Percentiles rank a stretch among this genome's conserved stretches.
These are phyloP conservation scores for Amiota minor DNA, from an alignment of 2,888 invertebrate species.

Conservation along the genomic window DNA sequence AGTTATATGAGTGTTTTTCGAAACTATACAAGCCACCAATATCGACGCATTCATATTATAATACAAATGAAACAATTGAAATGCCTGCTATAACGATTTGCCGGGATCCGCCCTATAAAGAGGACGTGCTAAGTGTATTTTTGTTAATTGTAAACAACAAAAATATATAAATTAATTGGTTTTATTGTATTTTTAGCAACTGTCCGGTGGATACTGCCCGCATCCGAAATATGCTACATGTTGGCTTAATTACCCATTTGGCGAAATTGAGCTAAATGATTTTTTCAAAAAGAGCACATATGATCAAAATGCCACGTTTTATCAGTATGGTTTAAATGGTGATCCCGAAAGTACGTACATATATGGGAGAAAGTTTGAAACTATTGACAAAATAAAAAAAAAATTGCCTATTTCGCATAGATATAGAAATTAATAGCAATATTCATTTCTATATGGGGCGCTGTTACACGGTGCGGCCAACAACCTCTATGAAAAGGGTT, in stretches of 20 bases:
- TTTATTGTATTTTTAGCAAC: slow-evolving; percentile 38
- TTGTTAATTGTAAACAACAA: background rate
- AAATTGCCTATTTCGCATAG: slow-evolving; percentile 62
- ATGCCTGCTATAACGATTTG: slow-evolving; percentile 83
- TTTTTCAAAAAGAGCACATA: slow-evolving; percentile 79
- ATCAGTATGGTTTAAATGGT: slow-evolving; percentile 75
- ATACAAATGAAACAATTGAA: slow-evolving; percentile 78
- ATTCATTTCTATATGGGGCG: slow-evolving; percentile 77
- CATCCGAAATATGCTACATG: slow-evolving; percentile 76
- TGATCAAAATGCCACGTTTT: slow-evolving; percentile 75
- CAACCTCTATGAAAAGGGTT: slow-evolving; percentile 72
- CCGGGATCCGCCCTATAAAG: slow-evolving; percentile 79
- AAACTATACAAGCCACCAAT: slow-evolving; percentile 79
- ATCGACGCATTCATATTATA: slow-evolving; percentile 80
- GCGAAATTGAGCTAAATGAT: slow-evolving; percentile 75
- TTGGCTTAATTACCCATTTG: slow-evolving; percentile 78
- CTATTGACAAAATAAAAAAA: no score
- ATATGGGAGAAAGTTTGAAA: no score
- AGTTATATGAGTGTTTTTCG: slow-evolving; percentile 77
- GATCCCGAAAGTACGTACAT: slow-evolving; percentile 74
- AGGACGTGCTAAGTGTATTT: slow-evolving; percentile 76
- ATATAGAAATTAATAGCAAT: slow-evolving; percentile 74
- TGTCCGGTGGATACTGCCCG: slow-evolving; percentile 55
- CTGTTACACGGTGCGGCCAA: slow-evolving; percentile 78
- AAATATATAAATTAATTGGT: background rate